These are phyloP conservation scores for Ips nitidus DNA, from an alignment of 1,140 invertebrate species.

Conservation along the genomic window DNA sequence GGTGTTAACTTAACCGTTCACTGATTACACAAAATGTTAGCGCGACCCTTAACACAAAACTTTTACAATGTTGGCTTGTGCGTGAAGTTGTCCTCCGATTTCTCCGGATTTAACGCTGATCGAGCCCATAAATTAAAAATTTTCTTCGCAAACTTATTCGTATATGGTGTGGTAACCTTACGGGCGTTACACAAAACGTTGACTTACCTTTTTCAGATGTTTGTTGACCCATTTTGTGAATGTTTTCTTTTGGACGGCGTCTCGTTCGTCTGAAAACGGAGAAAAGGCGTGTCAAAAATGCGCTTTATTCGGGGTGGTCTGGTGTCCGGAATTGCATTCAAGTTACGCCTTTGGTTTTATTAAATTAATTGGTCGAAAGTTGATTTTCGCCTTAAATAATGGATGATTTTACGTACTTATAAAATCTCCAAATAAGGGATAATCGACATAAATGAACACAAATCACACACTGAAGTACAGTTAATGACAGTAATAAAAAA, in stretches of 20 bases:
- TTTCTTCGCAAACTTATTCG: constrained; percentile 3
- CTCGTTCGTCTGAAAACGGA: constrained; percentile 91
- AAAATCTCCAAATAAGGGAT: too few relatives aligned
- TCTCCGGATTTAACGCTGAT: constrained; percentile 1
- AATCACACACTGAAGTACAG: too few relatives aligned
- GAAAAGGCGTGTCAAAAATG: constrained; percentile 35
- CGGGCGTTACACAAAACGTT: constrained; percentile 13
- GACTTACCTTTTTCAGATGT: constrained; percentile 96
- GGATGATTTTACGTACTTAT: background rate
- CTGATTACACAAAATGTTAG: too few relatives aligned
- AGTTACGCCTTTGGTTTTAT: background rate
- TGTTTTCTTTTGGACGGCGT: constrained; percentile 99
- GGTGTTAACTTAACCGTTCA: too few relatives aligned
- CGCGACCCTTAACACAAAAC: too few relatives aligned
- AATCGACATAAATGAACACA: too few relatives aligned
- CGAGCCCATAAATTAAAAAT: constrained; percentile 3
- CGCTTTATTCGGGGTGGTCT: background rate
- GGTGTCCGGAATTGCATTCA: background rate
- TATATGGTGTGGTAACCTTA: constrained; percentile 18
- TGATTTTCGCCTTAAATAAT: background rate
- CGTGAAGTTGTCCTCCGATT: background rate
- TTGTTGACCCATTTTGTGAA: constrained; percentile 99
- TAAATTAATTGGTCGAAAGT: background rate
- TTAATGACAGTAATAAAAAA: too few relatives aligned
- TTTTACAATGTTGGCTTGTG: too few relatives aligned